Conservation (phyloP, 2,797 vertebrate genomes). For the Molossus alvarezi region DNA sequence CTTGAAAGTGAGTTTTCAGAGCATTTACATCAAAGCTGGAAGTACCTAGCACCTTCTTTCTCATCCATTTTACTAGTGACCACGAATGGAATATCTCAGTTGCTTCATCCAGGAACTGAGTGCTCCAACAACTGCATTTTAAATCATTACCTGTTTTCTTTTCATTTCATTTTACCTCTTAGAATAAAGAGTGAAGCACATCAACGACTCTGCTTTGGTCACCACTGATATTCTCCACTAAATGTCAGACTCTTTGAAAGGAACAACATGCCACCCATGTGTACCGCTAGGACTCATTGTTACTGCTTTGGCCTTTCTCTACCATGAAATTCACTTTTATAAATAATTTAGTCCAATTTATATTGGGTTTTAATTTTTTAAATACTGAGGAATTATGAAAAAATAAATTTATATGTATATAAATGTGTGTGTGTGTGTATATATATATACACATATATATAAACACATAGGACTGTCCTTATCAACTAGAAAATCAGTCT, state of each 20-base stretch:
- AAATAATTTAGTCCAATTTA: constrained; percentile 34
- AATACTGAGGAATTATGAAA: constrained; percentile 2
- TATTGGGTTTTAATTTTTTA: background rate
- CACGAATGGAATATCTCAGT: background rate
- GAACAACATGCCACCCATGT: background rate
- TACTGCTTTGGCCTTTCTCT: constrained; percentile 38
- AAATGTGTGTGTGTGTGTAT: too few species aligned
- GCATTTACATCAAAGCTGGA: constrained; percentile 8
- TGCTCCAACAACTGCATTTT: background rate
- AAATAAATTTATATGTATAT: background rate
- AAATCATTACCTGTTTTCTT: background rate
- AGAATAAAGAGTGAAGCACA: background rate
- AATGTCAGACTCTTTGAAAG: constrained; percentile 46
- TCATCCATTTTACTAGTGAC: background rate
- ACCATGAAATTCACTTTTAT: constrained; percentile 64
- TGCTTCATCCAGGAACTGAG: background rate
- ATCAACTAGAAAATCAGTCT: background rate
- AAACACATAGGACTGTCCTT: background rate
- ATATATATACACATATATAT: too few species aligned
- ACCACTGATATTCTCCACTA: background rate
- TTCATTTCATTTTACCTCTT: background rate
- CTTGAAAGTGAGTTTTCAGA: constrained; percentile 57
- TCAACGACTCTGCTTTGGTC: background rate
- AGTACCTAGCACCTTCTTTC: background rate
- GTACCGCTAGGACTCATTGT: background rate